Conservation (phyloP, 2,888 invertebrate genomes). For the Macaria liturata region DNA sequence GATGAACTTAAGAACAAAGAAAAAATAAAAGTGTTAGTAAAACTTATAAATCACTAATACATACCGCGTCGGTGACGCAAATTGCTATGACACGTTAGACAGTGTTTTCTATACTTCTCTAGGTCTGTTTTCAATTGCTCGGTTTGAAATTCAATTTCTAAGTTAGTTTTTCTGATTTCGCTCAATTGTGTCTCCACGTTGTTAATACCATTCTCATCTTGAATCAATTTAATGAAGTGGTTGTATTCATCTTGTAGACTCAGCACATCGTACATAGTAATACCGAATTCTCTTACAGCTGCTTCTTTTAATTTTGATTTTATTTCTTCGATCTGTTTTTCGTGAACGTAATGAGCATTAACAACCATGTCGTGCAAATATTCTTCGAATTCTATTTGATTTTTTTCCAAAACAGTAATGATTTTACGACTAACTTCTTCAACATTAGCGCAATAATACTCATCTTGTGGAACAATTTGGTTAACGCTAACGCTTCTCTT, state of each 20-base stretch:
- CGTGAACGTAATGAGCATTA: neutral
- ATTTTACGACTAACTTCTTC: constrained; percentile 37
- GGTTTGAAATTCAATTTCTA: constrained; percentile 20
- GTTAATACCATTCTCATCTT: constrained; percentile 5
- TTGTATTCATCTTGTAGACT: constrained; percentile 49
- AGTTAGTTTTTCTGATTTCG: constrained; percentile 23
- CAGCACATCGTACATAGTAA: constrained; percentile 51
- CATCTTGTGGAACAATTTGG: neutral
- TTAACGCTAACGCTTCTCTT: neutral
- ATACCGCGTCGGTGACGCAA: constrained; percentile 6
- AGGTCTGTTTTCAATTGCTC: constrained; percentile 32
- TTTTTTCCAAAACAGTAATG: constrained; percentile 27
- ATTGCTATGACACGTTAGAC: constrained; percentile 35
- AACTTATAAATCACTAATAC: constrained; percentile 4
- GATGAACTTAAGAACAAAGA: too few relatives aligned
- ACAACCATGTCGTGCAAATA: constrained; percentile 14
- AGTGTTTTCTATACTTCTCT: constrained; percentile 39
- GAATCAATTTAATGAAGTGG: constrained; percentile 33
- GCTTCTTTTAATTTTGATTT: constrained; percentile 40
- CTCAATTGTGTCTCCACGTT: constrained; percentile 1
- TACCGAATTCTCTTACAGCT: constrained; percentile 44
- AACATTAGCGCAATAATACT: constrained; percentile 42
- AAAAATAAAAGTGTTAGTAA: too few relatives aligned
- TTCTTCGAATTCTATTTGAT: constrained; percentile 18
- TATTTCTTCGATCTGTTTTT: constrained; percentile 7